Evolutionary conservation across 1,140 invertebrate species (phyloP).

Genomic region (Zaprionus davidi): DNA sequence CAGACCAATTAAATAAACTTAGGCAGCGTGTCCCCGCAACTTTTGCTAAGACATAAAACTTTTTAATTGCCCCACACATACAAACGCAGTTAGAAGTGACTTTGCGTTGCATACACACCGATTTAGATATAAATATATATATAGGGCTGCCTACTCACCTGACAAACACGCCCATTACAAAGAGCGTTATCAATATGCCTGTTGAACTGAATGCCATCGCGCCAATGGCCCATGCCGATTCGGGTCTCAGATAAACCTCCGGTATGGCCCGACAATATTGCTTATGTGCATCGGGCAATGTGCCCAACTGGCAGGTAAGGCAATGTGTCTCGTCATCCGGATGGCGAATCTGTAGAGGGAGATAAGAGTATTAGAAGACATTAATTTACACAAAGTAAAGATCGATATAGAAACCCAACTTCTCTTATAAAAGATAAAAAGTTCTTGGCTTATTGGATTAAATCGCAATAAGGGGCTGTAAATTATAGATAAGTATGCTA

Average conservation of each 20-base stretch:
- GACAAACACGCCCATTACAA: constrained; percentile 88
- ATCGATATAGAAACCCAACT: not conserved
- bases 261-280: constrained; percentile 91
- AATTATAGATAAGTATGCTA: too few species aligned
- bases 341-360: constrained; percentile 88
- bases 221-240: constrained; percentile 94
- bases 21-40: not conserved
- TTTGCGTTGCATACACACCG: not conserved
- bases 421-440: too few species aligned
- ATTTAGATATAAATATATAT: not conserved
- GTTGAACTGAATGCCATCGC: constrained; percentile 92
- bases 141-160: constrained; percentile 64
- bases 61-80: constrained; percentile 61
- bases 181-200: constrained; percentile 91
- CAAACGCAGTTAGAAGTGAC: not conserved
- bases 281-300: constrained; percentile 91
- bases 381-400: too few species aligned
- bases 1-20: constrained; percentile 38
- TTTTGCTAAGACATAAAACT: constrained; percentile 44
- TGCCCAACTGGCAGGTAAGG: constrained; percentile 91
- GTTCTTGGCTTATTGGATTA: too few species aligned
- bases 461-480: too few species aligned
- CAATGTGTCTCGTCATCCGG: constrained; percentile 93
- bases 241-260: constrained; percentile 92
- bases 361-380: constrained; percentile 4